Percentiles rank a stretch among this genome's conserved stretches.
Evolutionary conservation across 2,113 vertebrate genomes (phyloP).

Genomic region (Vulpes ferrilata): DNA sequence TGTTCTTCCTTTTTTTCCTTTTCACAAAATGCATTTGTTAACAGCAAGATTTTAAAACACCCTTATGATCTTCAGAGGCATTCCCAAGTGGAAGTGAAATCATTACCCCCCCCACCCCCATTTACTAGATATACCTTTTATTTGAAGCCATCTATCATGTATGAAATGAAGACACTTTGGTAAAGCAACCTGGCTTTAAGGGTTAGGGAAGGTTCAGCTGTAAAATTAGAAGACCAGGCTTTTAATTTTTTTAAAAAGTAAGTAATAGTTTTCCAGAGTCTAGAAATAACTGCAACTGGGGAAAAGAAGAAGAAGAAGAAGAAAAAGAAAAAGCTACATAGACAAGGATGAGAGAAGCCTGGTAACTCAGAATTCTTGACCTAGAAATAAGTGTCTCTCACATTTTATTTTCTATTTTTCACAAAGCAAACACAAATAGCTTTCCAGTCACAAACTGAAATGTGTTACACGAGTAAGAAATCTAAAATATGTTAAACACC

Average conservation of each 20-base stretch:
- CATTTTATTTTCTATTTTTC: slow-evolving; percentile 40
- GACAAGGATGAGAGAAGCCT: not conserved
- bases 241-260: not conserved
- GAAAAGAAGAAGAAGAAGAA: not conserved
- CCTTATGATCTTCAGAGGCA: not conserved
- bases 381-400: not conserved
- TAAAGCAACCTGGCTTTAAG: slow-evolving; percentile 24
- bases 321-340: not conserved
- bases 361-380: slow-evolving; percentile 10
- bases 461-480: not conserved
- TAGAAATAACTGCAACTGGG: slow-evolving; percentile 52
- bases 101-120: not conserved
- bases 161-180: slow-evolving; percentile 55
- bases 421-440: slow-evolving; percentile 17
- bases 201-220: slow-evolving; percentile 21
- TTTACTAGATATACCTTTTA: not conserved
- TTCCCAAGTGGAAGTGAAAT: slow-evolving; percentile 31
- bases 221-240: slow-evolving; percentile 47
- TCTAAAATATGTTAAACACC: not conserved
- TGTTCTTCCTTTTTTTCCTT: slow-evolving; percentile 39
- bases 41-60: slow-evolving; percentile 42
- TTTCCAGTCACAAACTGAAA: slow-evolving; percentile 52
- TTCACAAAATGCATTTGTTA: slow-evolving; percentile 44
- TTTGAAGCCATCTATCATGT: not conserved
- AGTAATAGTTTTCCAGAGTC: slow-evolving; percentile 62